Base-by-base conservation (phyloP, 1,140 invertebrate species). In the Sycophila sp. region DNA sequence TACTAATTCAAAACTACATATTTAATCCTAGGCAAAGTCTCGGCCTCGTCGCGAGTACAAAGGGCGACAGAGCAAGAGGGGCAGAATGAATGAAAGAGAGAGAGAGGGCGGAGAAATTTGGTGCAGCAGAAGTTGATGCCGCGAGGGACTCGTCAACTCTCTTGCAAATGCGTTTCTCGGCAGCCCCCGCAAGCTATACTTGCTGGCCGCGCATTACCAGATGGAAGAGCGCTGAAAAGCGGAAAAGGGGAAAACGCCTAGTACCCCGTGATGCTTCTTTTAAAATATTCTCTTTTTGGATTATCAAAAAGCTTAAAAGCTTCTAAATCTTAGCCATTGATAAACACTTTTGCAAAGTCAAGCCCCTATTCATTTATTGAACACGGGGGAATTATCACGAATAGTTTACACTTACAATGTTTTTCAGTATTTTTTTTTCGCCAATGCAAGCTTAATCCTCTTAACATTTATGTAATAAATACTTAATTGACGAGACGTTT, bases 1-100 rank as follows among this genome's bases (percentile, higher is more conserved):
- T 73, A 78, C 82, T 84, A 84, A 85, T 85, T 81, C 79, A 75
- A 82, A 84, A 80, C 77, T 84, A 82, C 81, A 85, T 85, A 84
- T 85, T 85, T 85, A 83, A 85, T 82, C 76, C 75, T 82, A 71
- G 65, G 76, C 76, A 83, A 84, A 85, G 81, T 77, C 77, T 78
- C 59, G 65, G 72, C 78, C 69, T 40, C 22, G 79, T 74, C 75
- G 49, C 53, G 73, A 59, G 67, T 71, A 77, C 75, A 81, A 80
- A 82, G 76, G 81, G 71, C 72, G 45, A 7, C 7, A 22, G 47
- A 3, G 4, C 22, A 22, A 19, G 24, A 26, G n/a, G 26, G 22
- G 10, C 24, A 69, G 45, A 69, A 40, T 71, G 67, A 73, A 42
- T 7, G 49, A 40, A 34, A 24, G 11, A 55, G 13, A 55, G 53